A percentile compares a stretch with the other conserved stretches of the same genome.
These are phyloP conservation scores for Carassius auratus DNA, from an alignment of 2,113 vertebrate species.

Conservation along the genomic window DNA sequence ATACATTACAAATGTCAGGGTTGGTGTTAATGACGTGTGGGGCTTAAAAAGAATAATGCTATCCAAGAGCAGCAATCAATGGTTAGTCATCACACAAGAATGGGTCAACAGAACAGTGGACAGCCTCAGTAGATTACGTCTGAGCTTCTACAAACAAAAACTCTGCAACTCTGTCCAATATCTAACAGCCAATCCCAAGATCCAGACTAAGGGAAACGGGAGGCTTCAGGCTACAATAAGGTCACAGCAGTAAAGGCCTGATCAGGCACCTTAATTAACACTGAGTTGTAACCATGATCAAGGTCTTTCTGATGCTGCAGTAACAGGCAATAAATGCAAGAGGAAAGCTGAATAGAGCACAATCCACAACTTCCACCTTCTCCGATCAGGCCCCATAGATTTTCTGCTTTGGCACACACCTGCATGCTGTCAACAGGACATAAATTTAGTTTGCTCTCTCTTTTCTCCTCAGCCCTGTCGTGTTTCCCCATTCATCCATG, in stretches of 20 bases:
- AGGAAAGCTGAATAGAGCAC: conserved; percentile 53
- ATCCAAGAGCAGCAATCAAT: conserved; percentile 69
- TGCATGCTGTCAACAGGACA: conserved; percentile 71
- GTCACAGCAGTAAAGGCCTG: conserved; percentile 69
- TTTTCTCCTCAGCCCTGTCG: conserved; percentile 42
- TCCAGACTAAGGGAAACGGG: conserved; percentile 51
- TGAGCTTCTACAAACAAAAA: conserved; percentile 44
- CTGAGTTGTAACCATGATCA: conserved; percentile 72
- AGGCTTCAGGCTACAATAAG: conserved; percentile 66
- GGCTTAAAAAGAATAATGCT: conserved; percentile 76
- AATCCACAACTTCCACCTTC: conserved; percentile 64
- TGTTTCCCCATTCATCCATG: conserved; percentile 62
- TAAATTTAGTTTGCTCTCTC: conserved; percentile 64
- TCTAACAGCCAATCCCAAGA: conserved; percentile 29
- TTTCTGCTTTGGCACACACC: conserved; percentile 75
- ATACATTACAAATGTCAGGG: conserved; percentile 76
- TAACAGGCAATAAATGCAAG: conserved; percentile 44
- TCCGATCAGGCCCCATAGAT: conserved; percentile 74
- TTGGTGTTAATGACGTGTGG: conserved; percentile 73
- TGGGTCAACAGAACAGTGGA: conserved; percentile 42
- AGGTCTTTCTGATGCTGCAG: conserved; percentile 69
- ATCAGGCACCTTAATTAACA: conserved; percentile 78
- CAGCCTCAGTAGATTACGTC: conserved; percentile 47
- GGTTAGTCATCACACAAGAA: conserved; percentile 49
- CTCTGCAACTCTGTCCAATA: neutral